phyloP scores from a whole-genome alignment of 2,888 invertebrate species.

The Ashinkailepas kermadecensis region DNA sequence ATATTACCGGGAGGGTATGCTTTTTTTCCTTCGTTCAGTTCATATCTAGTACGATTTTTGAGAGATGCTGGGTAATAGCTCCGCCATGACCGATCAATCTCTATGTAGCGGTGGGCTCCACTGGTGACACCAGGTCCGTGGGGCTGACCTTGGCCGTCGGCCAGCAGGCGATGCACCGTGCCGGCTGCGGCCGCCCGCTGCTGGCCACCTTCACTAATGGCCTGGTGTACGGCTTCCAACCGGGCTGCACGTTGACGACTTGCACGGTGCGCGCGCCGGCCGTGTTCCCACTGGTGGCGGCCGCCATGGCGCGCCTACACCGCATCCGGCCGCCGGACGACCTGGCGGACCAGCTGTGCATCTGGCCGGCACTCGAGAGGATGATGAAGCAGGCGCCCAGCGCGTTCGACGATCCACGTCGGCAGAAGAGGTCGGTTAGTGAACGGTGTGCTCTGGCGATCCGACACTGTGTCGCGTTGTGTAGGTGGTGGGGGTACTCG shows the following conservation, averaged over 20 bases:
- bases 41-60: too few relatives aligned
- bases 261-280: conserved; percentile 56
- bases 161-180: conserved; percentile 55
- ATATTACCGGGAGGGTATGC: too few relatives aligned
- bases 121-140: too few relatives aligned
- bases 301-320: conserved; percentile 75
- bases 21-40: too few relatives aligned
- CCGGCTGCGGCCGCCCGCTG: conserved; percentile 72
- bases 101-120: too few relatives aligned
- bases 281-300: conserved; percentile 67
- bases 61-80: too few relatives aligned
- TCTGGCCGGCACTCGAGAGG: conserved; percentile 22
- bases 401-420: conserved; percentile 47
- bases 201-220: conserved; percentile 92
- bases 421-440: conserved; percentile 58
- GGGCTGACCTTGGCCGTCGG: too few relatives aligned
- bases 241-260: conserved; percentile 66
- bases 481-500: background rate
- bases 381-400: conserved; percentile 28
- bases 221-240: conserved; percentile 69
- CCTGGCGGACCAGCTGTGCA: background rate
- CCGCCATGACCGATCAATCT: too few relatives aligned
- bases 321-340: background rate
- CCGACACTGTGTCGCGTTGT: too few relatives aligned
- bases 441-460: background rate